Evolutionary conservation across 2,113 vertebrate species (phyloP), one percentile per base, ranked within the genome.

Genomic region (Vidua chalybeata): DNA sequence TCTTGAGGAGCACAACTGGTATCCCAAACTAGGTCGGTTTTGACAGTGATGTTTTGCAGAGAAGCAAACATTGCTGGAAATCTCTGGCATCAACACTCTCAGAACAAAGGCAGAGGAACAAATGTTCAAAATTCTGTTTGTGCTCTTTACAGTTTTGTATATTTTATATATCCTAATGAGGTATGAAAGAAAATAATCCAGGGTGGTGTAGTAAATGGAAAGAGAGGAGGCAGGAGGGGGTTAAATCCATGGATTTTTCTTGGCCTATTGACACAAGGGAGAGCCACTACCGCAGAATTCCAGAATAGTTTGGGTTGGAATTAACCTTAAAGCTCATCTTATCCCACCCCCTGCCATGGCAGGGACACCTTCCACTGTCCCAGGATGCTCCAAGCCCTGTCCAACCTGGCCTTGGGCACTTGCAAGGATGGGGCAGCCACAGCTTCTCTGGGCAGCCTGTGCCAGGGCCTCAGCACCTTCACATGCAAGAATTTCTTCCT

Each of bases 331-430:
- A 66, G 6, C 7, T 5, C 26, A 46, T 11, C 39, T 7, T 12
- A 23, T 35, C 4, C 61, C 39, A 66, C 3, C 18, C 15, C 11
- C 26, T 79, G 49, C 39, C 33, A 19, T 31, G 62, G 11, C 39
- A 46, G 41, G 26, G 61, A 43, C 46, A 52, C 27, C 26, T 67
- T 6, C 51, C 77, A 37, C 41, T 6, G 1, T 3, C 26, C n/a
- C 51, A 37, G 33, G 41, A 0, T 35, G 41, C 26, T 56, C 33
- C 41, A 15, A 67, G 21, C 21, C 39, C 33, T 0, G 0, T 46
- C 62, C 51, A 56, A 2, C 77, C 51, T 33, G 52, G 27, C 51
- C 62, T 23, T 37, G 13, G 56, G 6, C 33, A 15, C 56, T 15
- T 15, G 6, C 22, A 35, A 10, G 56, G 56, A 58, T 15, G 22